These are phyloP conservation scores for Hydrolagus affinis DNA, from an alignment of 2,113 vertebrate species.

Conservation along the genomic window DNA sequence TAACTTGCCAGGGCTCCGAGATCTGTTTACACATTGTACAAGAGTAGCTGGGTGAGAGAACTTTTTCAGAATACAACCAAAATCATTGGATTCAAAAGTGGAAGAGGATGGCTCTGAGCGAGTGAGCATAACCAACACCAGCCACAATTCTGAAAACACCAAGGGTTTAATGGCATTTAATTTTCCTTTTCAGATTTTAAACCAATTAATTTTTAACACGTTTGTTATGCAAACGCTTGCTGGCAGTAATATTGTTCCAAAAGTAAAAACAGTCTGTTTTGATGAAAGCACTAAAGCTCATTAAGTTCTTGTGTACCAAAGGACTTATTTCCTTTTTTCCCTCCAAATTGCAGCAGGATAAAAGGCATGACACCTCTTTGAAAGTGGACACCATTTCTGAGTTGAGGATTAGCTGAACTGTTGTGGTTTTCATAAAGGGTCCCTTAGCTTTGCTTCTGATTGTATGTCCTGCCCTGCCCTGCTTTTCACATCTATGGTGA, in stretches of 20 bases:
- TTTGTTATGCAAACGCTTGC: conserved; percentile 49
- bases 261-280: conserved; percentile 46
- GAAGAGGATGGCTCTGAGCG: neutral
- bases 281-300: conserved; percentile 53
- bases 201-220: conserved; percentile 39
- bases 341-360: conserved; percentile 54
- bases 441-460: conserved; percentile 37
- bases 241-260: conserved; percentile 43
- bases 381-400: conserved; percentile 51
- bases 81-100: neutral
- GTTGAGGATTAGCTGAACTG: conserved; percentile 50
- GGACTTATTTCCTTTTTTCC: conserved; percentile 45
- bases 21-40: neutral
- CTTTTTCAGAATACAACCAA: neutral
- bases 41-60: neutral
- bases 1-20: neutral
- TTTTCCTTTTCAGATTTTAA: conserved; percentile 40
- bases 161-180: conserved; percentile 36
- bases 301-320: conserved; percentile 50
- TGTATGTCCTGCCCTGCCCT: conserved; percentile 52
- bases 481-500: conserved; percentile 45
- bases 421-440: conserved; percentile 39
- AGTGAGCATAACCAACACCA: conserved; percentile 27
- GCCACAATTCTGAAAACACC: conserved; percentile 33
- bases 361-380: conserved; percentile 49